Percentiles rank a stretch among this genome's conserved stretches.
Evolutionary conservation across 2,888 invertebrate genomes (phyloP).

Genomic region (Platycheirus rosarum): DNA sequence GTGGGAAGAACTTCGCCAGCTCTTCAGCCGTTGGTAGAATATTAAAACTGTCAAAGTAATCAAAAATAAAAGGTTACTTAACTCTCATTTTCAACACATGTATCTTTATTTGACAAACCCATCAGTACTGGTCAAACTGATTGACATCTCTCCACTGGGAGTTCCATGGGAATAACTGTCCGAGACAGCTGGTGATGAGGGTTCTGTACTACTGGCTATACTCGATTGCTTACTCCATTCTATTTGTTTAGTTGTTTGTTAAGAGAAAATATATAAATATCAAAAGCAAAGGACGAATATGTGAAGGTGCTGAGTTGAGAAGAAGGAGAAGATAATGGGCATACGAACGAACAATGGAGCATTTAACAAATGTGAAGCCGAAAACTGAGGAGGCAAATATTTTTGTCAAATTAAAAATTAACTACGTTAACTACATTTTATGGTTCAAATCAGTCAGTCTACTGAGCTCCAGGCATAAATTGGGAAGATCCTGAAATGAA

Average conservation of each 20-base stretch:
- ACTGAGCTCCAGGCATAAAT: slow-evolving; percentile 25
- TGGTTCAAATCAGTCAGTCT: slow-evolving; percentile 34
- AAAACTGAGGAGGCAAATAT: slow-evolving; percentile 36
- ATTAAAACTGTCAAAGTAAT: slow-evolving; percentile 75
- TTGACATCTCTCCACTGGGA: slow-evolving; percentile 85
- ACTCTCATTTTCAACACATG: slow-evolving; percentile 38
- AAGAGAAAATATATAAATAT: slow-evolving; percentile 36
- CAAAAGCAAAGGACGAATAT: slow-evolving; percentile 9
- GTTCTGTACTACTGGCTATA: slow-evolving; percentile 86
- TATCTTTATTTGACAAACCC: slow-evolving; percentile 82
- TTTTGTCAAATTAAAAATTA: slow-evolving; percentile 5
- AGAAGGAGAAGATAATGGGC: neutral
- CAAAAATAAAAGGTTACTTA: neutral
- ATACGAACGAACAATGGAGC: slow-evolving; percentile 45
- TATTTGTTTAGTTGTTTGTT: slow-evolving; percentile 60
- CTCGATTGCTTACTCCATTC: slow-evolving; percentile 95
- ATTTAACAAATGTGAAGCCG: slow-evolving; percentile 48
- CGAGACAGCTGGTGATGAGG: slow-evolving; percentile 90
- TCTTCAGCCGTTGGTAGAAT: slow-evolving; percentile 80
- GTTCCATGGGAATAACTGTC: slow-evolving; percentile 84
- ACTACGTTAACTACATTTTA: slow-evolving; percentile 27
- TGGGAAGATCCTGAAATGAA: slow-evolving; percentile 31
- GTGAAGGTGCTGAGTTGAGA: slow-evolving; percentile 23
- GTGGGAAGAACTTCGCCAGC: slow-evolving; percentile 84
- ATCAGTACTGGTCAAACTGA: slow-evolving; percentile 86